phyloP scores from a whole-genome alignment of 2,888 invertebrate genomes.

The Agrilus mali region DNA sequence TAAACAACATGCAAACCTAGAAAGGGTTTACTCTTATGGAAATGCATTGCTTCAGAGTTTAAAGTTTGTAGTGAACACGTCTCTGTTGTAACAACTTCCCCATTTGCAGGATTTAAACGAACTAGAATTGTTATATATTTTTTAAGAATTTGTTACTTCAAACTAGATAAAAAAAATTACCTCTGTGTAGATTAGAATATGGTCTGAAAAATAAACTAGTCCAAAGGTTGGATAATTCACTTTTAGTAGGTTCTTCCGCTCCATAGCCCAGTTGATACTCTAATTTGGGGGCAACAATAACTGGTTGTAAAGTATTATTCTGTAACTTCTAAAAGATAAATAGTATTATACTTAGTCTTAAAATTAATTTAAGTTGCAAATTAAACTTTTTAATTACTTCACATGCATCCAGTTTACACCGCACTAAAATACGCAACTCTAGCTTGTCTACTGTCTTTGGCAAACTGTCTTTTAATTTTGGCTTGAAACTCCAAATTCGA shows the following conservation, averaged over 20 bases:
- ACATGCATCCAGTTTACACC: conserved; percentile 26
- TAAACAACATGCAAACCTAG: conserved; percentile 22
- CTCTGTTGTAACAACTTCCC: conserved; percentile 23
- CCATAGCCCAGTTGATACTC: conserved; percentile 27
- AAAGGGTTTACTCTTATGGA: conserved; percentile 22
- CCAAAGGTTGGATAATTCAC: conserved; percentile 26
- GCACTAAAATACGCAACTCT: conserved; percentile 23
- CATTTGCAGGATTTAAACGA: conserved; percentile 15
- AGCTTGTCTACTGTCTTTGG: conserved; percentile 15
- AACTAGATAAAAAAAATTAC: conserved; percentile 12
- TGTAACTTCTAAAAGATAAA: conserved; percentile 6
- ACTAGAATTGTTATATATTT: conserved; percentile 18
- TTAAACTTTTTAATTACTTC: conserved; percentile 17
- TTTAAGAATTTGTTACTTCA: not conserved
- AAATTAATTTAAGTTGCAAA: not conserved
- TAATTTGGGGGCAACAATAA: conserved; percentile 24
- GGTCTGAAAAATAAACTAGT: conserved; percentile 24
- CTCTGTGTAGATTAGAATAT: conserved; percentile 25
- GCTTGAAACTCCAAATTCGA: conserved; percentile 25
- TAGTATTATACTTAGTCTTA: not conserved
- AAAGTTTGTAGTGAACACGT: conserved; percentile 23
- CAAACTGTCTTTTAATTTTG: conserved; percentile 16
- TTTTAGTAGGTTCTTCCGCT: conserved; percentile 20
- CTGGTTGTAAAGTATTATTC: conserved; percentile 16
- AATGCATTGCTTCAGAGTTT: conserved; percentile 19